A percentile compares a stretch with the other conserved stretches of the same genome.
Evolutionary conservation across 2,797 vertebrate genomes (phyloP).

Genomic region (Falco peregrinus): DNA sequence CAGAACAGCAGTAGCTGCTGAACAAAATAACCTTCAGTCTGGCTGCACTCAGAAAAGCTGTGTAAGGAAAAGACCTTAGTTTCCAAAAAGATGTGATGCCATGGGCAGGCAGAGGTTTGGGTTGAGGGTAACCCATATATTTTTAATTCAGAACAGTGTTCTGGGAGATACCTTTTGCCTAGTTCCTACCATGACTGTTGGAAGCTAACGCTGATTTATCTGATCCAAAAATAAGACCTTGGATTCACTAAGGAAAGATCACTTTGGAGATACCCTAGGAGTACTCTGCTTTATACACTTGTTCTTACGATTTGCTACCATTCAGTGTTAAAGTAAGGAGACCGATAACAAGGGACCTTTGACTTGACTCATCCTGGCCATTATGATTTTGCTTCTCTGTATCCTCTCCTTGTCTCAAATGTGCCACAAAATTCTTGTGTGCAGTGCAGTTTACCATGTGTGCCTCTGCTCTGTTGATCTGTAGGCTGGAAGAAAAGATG

Average conservation of each 20-base stretch:
- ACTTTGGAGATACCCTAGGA: neutral
- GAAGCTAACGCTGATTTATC: neutral
- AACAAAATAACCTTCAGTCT: neutral
- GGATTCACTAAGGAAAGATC: neutral
- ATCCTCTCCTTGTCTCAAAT: neutral
- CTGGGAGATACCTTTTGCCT: rapidly evolving
- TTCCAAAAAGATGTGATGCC: neutral
- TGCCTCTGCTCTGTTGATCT: neutral
- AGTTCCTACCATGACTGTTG: neutral
- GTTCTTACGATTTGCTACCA: neutral
- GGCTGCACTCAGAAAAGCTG: neutral
- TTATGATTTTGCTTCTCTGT: neutral
- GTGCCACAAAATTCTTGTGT: neutral
- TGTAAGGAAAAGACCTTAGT: neutral
- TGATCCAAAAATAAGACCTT: neutral
- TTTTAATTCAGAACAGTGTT: neutral
- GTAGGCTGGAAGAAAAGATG: neutral
- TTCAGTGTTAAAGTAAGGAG: neutral
- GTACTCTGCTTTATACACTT: neutral
- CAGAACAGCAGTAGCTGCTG: neutral
- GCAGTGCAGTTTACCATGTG: neutral
- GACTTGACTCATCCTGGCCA: neutral
- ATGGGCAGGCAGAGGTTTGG: neutral
- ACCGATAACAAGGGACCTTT: neutral
- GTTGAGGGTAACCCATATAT: neutral